Base-by-base conservation (phyloP, 2,888 invertebrate genomes). In the Cephus spinipes region DNA sequence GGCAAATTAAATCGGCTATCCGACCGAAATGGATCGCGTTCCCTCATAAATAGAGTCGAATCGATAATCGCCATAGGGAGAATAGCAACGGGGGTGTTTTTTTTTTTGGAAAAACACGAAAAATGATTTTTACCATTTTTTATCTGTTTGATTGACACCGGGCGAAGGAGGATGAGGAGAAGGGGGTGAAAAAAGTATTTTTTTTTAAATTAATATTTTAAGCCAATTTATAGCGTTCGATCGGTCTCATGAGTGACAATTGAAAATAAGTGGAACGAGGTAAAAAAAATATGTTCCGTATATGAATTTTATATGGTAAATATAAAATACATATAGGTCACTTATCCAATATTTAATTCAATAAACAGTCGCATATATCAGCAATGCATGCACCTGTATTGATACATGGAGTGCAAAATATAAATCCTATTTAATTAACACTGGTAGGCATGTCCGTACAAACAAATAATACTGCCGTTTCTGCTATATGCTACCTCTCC, bases 341-440 rank as follows among this genome's bases (percentile, higher is more conserved):
- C 36, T 79, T 76, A 79, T 55, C 79, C 79, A 75, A 71, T 75
- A 78, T 85, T 85, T 82, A 81, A 85, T 83, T 85, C 81, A 80
- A 83, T 80, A 74, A 80, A 76, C 73, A 68, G 77, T 68, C 78
- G 36, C 35, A 74, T 74, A n/a, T 40, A 31, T 78, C 35, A 32
- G 31, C 31, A 32, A 40, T 35, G 75, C 71, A 23, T 68, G 35
- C 73, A 73, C 9, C 55, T 55, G 23, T 55, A 55, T 55, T 55
- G 55, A 77, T 77, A 68, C 77, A 75, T 36, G 78, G 30, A 73
- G 71, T 35, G 68, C 30, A 73, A 78, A 82, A 82, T 81, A 85
- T 84, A 81, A 85, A 83, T 83, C 82, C 81, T 83, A 83, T 85
- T 85, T 84, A 86, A 87, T 87, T 85, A 87, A 86, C 83, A 84